Conservation (phyloP, 2,797 vertebrate genomes). For the Picus viridis region DNA sequence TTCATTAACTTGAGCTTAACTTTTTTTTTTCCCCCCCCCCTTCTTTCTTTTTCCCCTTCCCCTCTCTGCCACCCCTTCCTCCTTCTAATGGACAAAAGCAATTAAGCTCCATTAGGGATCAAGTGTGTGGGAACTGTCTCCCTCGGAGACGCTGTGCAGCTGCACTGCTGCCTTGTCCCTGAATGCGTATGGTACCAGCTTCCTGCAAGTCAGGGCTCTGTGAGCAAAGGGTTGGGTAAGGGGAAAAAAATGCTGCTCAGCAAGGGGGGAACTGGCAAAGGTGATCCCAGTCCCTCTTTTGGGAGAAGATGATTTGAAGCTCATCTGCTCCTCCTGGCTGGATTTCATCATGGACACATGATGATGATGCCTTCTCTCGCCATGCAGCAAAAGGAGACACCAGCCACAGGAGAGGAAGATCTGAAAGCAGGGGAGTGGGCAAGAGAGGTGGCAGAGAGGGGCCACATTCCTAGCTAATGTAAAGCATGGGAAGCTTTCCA, state of each 20-base stretch:
- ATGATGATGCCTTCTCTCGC: neutral
- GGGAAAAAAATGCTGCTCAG: neutral
- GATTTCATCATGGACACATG: neutral
- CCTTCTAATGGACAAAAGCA: conserved; percentile 67
- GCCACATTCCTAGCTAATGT: neutral
- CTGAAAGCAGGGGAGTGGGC: neutral
- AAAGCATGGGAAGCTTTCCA: neutral
- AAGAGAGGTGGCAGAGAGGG: neutral
- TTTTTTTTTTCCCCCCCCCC: rapidly evolving
- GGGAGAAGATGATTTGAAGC: neutral
- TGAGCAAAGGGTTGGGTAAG: neutral
- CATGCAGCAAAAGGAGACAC: neutral
- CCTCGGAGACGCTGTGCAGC: rapidly evolving
- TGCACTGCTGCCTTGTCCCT: neutral
- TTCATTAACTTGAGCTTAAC: conserved; percentile 59
- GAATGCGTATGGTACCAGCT: neutral
- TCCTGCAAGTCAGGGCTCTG: neutral
- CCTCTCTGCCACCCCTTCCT: neutral
- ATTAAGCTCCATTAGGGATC: conserved; percentile 62
- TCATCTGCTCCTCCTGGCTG: neutral
- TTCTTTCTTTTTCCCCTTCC: neutral
- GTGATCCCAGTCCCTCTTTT: neutral
- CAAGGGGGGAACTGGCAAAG: neutral
- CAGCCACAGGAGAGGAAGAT: neutral
- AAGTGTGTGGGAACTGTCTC: conserved; percentile 26